Percentiles rank a stretch among this genome's conserved stretches.
These are phyloP conservation scores for Selenia dentaria DNA, from an alignment of 2,888 invertebrate species.

Conservation along the genomic window DNA sequence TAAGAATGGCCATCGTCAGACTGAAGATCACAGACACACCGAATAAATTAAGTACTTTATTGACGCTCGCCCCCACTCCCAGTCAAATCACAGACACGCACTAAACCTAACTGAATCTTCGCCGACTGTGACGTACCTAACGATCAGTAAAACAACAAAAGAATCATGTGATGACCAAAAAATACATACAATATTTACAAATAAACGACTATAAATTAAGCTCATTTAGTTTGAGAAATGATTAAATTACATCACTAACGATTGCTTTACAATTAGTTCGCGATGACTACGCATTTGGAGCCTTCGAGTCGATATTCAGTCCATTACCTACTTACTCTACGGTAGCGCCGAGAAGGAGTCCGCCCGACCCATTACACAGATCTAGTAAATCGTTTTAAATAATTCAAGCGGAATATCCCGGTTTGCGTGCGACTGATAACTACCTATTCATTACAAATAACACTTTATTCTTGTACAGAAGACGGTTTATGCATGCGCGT, in stretches of 20 bases:
- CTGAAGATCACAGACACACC: constrained; percentile 57
- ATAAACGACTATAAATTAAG: constrained; percentile 75
- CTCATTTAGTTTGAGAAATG: constrained; percentile 69
- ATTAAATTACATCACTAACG: constrained; percentile 67
- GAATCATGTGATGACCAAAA: constrained; percentile 55
- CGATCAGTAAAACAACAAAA: neutral
- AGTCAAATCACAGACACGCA: constrained; percentile 5
- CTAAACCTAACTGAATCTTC: no score
- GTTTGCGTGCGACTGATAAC: neutral
- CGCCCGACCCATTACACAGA: neutral
- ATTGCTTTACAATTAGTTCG: constrained; percentile 51
- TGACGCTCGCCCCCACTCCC: constrained; percentile 30
- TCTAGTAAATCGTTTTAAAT: neutral
- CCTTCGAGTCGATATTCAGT: constrained; percentile 13
- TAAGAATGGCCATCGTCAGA: constrained; percentile 43
- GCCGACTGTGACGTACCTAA: neutral
- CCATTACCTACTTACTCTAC: constrained; percentile 25
- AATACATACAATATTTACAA: constrained; percentile 80
- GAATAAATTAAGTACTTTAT: constrained; percentile 49
- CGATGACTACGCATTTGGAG: constrained; percentile 24
- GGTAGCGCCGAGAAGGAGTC: constrained; percentile 9
- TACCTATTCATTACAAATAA: constrained; percentile 8
- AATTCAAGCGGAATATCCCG: neutral
- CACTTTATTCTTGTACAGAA: constrained; percentile 15
- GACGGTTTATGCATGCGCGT: neutral